phyloP scores from a whole-genome alignment of 2,888 invertebrate species.

The Abrostola triplasia region DNA sequence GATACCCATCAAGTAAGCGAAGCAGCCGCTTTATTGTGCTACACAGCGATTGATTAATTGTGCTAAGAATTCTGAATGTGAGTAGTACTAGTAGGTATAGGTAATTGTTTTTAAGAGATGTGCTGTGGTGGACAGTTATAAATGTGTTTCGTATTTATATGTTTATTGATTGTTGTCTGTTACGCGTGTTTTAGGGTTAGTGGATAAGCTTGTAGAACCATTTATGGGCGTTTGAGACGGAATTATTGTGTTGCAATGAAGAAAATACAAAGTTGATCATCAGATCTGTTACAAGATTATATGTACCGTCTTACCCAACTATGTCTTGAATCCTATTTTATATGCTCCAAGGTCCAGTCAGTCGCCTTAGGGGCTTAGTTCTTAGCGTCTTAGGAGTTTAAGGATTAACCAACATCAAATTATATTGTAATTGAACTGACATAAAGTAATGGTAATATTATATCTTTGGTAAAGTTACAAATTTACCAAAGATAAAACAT shows the following conservation, averaged over 20 bases:
- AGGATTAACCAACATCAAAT: too few relatives aligned
- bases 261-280: neutral
- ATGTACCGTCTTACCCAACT: too few relatives aligned
- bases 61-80: conserved; percentile 40
- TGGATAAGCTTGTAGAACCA: neutral
- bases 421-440: too few relatives aligned
- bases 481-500: too few relatives aligned
- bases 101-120: conserved; percentile 54
- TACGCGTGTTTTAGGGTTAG: conserved; percentile 24
- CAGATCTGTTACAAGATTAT: too few relatives aligned
- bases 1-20: conserved; percentile 38
- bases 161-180: conserved; percentile 35
- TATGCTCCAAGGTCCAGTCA: too few relatives aligned
- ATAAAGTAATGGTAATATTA: too few relatives aligned
- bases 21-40: conserved; percentile 43
- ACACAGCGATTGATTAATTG: conserved; percentile 59
- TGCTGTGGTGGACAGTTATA: conserved; percentile 26
- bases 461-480: too few relatives aligned
- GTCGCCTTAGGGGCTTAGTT: too few relatives aligned
- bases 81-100: conserved; percentile 27
- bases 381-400: too few relatives aligned
- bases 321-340: too few relatives aligned
- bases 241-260: neutral
- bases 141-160: conserved; percentile 47
- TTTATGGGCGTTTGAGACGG: neutral